Evolutionary conservation across 2,797 vertebrate genomes (phyloP).

Genomic region (Alcedo atthis): DNA sequence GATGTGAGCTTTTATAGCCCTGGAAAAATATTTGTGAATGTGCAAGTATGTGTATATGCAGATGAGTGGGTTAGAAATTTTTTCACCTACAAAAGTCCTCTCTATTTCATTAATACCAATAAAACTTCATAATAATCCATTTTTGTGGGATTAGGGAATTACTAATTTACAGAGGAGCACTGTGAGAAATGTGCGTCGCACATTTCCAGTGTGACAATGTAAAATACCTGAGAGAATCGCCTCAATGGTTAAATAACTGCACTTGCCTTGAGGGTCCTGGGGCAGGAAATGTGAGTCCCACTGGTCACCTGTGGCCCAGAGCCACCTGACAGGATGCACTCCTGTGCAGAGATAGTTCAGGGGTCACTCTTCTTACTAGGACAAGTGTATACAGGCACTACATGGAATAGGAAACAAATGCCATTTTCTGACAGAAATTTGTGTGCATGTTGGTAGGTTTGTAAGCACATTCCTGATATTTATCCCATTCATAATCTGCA

Average conservation of each 20-base stretch:
- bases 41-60: background rate
- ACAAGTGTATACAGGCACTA: background rate
- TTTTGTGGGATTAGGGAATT: background rate
- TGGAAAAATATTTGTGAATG: background rate
- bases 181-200: no score
- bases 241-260: background rate
- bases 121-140: background rate
- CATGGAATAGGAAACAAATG: background rate
- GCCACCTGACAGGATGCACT: background rate
- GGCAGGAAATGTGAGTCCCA: background rate
- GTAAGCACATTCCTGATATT: background rate
- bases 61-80: background rate
- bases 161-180: background rate
- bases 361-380: background rate
- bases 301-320: background rate
- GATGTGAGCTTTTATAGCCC: background rate
- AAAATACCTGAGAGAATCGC: background rate
- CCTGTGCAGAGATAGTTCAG: background rate
- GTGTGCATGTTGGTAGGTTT: accelerated
- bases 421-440: background rate
- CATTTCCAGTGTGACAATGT: background rate
- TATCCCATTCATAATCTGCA: background rate
- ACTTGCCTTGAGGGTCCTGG: accelerated
- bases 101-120: background rate
- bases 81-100: background rate